These are phyloP conservation scores for Chrysemys picta DNA, from an alignment of 2,113 vertebrate genomes.

Conservation along the genomic window DNA sequence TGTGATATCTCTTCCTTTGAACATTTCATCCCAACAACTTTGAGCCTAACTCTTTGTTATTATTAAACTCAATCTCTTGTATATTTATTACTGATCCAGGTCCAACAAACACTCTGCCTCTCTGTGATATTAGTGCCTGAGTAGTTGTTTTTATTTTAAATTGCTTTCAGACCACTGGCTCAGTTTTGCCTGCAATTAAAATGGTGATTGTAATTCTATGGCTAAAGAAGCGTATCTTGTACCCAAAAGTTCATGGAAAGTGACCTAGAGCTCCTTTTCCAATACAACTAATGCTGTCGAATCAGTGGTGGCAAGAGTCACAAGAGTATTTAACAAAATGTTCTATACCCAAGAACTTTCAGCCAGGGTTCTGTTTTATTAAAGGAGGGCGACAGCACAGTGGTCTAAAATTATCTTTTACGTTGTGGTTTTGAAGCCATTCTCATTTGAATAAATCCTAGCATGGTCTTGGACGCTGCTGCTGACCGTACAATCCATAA, in stretches of 20 bases:
- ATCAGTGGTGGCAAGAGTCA: not conserved
- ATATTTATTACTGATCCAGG: not conserved
- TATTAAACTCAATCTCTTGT: not conserved
- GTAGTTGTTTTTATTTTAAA: not conserved
- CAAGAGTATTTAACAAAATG: not conserved
- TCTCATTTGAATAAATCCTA: not conserved
- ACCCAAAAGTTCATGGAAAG: not conserved
- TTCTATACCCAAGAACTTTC: not conserved
- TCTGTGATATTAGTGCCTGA: not conserved
- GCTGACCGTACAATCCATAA: not conserved
- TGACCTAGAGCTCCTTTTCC: rapidly evolving
- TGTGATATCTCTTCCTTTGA: not conserved
- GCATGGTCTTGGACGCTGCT: not conserved
- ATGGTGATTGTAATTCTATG: not conserved
- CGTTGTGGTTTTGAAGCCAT: not conserved
- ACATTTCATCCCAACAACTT: not conserved
- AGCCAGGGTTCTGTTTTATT: not conserved
- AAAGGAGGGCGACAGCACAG: not conserved
- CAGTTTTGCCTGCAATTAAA: not conserved
- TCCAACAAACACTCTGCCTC: not conserved
- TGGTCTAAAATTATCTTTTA: not conserved
- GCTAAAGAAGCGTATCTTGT: not conserved
- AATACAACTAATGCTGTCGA: not conserved
- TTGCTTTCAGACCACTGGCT: not conserved
- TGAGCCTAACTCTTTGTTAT: not conserved